Evolutionary conservation across 2,888 invertebrate species (phyloP).

Genomic region (Cheilosia vulpina): DNA sequence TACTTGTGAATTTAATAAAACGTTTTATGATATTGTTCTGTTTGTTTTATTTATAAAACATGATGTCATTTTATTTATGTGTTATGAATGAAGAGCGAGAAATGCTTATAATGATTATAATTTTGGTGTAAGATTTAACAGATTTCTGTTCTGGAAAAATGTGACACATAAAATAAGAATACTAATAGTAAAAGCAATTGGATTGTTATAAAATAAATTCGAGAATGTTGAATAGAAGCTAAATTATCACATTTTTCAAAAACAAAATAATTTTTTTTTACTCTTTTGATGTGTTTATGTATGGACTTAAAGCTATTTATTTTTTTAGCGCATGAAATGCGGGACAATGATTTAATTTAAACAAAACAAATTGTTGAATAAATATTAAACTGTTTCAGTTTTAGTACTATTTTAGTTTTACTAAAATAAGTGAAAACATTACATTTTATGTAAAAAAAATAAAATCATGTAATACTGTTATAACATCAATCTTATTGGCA

Average conservation of each 20-base stretch:
- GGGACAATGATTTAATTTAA: conserved; percentile 48
- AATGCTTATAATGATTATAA: too few relatives aligned
- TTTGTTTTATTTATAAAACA: conserved; percentile 59
- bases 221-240: background rate
- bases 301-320: conserved; percentile 18
- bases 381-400: conserved; percentile 24
- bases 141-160: background rate
- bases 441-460: background rate
- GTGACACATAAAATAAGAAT: background rate
- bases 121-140: too few relatives aligned
- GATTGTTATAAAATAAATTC: background rate
- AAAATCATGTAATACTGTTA: background rate
- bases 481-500: conserved; percentile 65
- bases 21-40: conserved; percentile 15
- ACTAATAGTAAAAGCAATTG: background rate
- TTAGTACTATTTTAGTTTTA: conserved; percentile 68
- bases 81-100: conserved; percentile 30
- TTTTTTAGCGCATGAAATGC: conserved; percentile 25
- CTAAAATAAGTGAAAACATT: conserved; percentile 72
- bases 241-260: conserved; percentile 7
- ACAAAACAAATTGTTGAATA: background rate
- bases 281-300: conserved; percentile 18
- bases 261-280: conserved; percentile 11
- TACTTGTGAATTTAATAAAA: conserved; percentile 49
- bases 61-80: background rate